Conservation (phyloP, 30 jellyfish, hydroid and myxozoan species). For the Sanderia malayensis region DNA sequence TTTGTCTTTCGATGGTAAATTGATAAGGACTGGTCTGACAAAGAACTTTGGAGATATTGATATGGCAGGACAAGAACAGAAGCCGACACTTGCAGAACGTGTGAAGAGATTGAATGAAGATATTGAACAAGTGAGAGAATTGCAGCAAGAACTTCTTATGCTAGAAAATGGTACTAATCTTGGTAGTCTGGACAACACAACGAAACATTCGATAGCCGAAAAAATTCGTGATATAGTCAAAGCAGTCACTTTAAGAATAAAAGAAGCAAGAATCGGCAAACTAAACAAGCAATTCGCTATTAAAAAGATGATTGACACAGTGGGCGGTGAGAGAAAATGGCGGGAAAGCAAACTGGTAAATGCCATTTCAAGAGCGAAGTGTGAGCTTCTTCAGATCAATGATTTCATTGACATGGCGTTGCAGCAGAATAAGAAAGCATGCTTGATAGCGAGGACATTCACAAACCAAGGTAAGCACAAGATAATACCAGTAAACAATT, state of each 20-base stretch:
- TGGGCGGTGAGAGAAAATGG: constrained; percentile 1
- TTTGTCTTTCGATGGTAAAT: not conserved
- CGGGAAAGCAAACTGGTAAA: not conserved
- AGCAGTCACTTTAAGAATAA: not conserved
- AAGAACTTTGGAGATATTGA: not conserved
- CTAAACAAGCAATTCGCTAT: not conserved
- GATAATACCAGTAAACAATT: not conserved
- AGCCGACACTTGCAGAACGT: not conserved
- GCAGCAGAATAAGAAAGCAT: not conserved
- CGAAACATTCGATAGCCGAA: not conserved
- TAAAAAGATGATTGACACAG: not conserved
- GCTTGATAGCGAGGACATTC: not conserved
- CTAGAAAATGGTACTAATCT: not conserved
- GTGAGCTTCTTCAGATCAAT: not conserved
- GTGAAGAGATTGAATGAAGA: not conserved
- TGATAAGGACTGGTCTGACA: constrained; percentile 1
- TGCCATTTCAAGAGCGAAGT: not conserved
- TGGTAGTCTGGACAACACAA: not conserved
- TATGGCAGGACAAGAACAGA: constrained; percentile 1
- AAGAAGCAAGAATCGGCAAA: not conserved
- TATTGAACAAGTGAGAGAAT: not conserved
- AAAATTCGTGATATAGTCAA: not conserved
- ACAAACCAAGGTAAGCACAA: not conserved
- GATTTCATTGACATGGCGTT: not conserved
- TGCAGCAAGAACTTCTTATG: not conserved